These are phyloP conservation scores for Plagodis dolabraria DNA, from an alignment of 2,888 invertebrate genomes.

Conservation along the genomic window DNA sequence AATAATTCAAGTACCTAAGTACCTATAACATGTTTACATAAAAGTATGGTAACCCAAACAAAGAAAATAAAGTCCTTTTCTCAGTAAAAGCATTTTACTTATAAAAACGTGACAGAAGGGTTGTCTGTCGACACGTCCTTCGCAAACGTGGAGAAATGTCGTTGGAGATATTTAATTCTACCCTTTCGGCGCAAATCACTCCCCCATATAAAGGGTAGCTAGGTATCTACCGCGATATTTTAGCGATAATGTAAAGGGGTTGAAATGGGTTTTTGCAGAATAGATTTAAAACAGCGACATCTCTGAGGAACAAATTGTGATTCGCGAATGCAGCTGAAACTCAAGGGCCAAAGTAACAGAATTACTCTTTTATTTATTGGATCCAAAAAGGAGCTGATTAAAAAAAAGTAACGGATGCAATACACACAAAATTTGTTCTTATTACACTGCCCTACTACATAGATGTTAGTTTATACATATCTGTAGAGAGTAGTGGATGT, in stretches of 20 bases:
- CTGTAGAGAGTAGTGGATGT: too few species aligned
- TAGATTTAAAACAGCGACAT: background rate
- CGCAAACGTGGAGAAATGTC: background rate
- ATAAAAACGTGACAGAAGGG: conserved; percentile 4
- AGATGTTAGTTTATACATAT: too few species aligned
- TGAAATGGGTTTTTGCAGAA: background rate
- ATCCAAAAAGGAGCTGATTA: too few species aligned
- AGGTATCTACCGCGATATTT: background rate
- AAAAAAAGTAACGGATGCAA: too few species aligned
- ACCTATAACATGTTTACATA: too few species aligned
- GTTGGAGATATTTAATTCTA: conserved; percentile 6
- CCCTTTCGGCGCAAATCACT: conserved; percentile 2
- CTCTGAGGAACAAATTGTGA: too few species aligned
- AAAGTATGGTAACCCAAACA: background rate
- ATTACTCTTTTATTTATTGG: too few species aligned
- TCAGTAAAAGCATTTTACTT: background rate
- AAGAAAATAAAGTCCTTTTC: background rate
- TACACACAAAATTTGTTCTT: too few species aligned
- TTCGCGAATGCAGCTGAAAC: too few species aligned
- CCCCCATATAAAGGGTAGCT: background rate
- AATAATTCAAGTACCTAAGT: too few species aligned
- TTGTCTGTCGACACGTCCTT: conserved; percentile 10
- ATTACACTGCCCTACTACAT: too few species aligned
- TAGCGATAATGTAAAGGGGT: background rate
- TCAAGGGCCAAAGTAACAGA: too few species aligned